Evolutionary conservation across 2,797 vertebrate genomes (phyloP).

Genomic region (Gymnopithys bicolor): DNA sequence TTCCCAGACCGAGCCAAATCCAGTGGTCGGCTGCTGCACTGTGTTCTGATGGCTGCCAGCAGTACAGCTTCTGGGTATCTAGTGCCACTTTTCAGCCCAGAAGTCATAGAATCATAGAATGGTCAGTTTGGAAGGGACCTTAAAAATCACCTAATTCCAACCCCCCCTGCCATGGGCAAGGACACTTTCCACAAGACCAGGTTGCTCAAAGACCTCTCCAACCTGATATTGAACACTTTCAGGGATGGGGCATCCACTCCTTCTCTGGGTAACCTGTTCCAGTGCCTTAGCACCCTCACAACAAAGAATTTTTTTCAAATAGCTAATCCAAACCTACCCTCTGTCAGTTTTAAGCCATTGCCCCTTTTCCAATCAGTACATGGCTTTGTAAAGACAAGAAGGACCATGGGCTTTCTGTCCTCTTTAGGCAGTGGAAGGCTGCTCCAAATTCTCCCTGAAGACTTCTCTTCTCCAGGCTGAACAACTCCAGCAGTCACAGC

Average conservation of each 20-base stretch:
- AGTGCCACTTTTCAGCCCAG: neutral
- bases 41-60: neutral
- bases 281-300: neutral
- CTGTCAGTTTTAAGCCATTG: neutral
- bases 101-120: neutral
- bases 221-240: neutral
- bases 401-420: neutral
- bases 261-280: neutral
- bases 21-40: neutral
- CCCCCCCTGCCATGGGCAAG: rapidly evolving
- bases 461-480: neutral
- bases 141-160: neutral
- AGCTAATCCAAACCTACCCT: neutral
- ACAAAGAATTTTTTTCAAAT: too few relatives aligned
- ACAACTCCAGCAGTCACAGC: neutral
- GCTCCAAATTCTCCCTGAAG: neutral
- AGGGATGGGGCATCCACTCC: neutral
- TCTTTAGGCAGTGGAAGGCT: neutral
- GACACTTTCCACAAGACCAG: neutral
- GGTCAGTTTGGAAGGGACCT: neutral
- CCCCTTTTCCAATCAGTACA: neutral
- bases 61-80: neutral
- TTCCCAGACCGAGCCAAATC: neutral
- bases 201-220: rapidly evolving
- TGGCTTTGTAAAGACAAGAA: neutral